Conservation (phyloP, 2,113 vertebrate genomes). For the Ictidomys tridecemlineatus region DNA sequence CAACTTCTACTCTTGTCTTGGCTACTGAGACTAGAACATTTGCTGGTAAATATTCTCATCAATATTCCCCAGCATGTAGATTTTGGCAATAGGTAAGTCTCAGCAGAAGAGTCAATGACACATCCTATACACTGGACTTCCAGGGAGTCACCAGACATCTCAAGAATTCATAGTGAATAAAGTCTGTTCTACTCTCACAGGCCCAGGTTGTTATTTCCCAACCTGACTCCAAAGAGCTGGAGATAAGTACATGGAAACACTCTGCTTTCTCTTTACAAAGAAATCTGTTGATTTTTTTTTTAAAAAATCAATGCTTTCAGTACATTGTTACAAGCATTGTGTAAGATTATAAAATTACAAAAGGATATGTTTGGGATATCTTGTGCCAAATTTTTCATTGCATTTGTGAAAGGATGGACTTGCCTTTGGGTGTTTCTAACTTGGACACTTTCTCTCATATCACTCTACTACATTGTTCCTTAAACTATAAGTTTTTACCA, state of each 20-base stretch:
- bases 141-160: neutral
- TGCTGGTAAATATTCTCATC: neutral
- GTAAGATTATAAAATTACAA: neutral
- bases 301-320: neutral
- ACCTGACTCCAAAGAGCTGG: neutral
- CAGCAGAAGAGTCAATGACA: neutral
- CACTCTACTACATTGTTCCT: neutral
- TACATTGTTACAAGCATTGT: neutral
- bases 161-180: neutral
- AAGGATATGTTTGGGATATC: neutral
- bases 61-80: neutral
- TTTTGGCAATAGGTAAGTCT: neutral
- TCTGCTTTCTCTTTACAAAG: neutral
- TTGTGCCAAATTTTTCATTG: neutral
- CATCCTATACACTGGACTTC: neutral
- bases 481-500: neutral
- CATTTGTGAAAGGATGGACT: neutral
- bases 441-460: neutral
- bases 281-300: neutral
- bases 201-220: neutral
- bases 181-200: no score
- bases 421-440: neutral
- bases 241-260: neutral
- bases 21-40: neutral
- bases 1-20: neutral